phyloP scores from a whole-genome alignment of 2,113 vertebrate genomes.

The Vanacampus margaritifer region DNA sequence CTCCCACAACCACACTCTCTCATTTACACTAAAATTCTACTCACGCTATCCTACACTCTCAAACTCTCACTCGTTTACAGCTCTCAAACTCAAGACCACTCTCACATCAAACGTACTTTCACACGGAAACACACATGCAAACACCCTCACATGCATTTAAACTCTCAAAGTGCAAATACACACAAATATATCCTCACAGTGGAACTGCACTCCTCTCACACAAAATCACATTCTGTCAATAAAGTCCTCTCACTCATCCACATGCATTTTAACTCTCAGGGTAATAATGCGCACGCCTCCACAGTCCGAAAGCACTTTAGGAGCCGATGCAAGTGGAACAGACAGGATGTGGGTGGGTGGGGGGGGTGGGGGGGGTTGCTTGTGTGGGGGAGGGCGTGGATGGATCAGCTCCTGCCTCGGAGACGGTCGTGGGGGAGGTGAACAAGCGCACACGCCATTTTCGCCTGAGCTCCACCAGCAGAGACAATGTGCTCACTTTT shows the following conservation, averaged over 20 bases:
- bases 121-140: too few species aligned
- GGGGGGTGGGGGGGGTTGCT: not conserved
- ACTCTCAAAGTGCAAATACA: too few species aligned
- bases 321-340: constrained; percentile 46
- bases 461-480: not conserved
- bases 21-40: too few species aligned
- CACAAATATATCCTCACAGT: too few species aligned
- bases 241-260: not conserved
- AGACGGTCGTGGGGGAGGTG: constrained; percentile 5
- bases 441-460: not conserved
- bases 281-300: not conserved
- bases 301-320: constrained; percentile 34
- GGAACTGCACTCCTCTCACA: too few species aligned
- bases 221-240: too few species aligned
- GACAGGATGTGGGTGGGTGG: constrained; percentile 12
- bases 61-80: too few species aligned
- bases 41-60: too few species aligned
- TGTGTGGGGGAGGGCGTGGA: constrained; percentile 22
- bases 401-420: constrained; percentile 31
- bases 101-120: too few species aligned
- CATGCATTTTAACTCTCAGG: not conserved
- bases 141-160: too few species aligned
- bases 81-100: too few species aligned
- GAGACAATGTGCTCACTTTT: constrained; percentile 1
- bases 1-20: too few species aligned